Conservation (phyloP, 1,140 invertebrate species). For the Lepidostoma basale region DNA sequence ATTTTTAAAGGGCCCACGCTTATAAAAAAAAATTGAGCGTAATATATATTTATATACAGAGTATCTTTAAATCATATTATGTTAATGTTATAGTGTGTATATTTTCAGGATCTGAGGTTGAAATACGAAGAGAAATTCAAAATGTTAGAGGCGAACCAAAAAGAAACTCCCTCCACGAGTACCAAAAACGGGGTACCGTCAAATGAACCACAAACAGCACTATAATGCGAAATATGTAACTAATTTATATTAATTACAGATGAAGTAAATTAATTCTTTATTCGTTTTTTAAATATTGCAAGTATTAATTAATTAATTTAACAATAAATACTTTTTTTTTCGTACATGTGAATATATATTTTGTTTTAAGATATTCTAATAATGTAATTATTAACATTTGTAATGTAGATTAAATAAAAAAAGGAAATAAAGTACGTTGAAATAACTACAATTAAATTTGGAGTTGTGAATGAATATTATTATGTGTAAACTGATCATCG, state of each 20-base stretch:
- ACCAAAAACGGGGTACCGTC: neutral
- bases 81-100: no score
- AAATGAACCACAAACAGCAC: neutral
- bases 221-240: neutral
- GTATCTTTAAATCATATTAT: no score
- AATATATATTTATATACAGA: no score
- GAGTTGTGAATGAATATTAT: no score
- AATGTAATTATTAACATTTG: no score
- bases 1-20: no score
- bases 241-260: neutral
- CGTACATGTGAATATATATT: neutral
- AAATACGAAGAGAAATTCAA: conserved; percentile 53
- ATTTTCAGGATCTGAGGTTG: conserved; percentile 52
- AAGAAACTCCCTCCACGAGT: neutral
- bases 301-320: neutral
- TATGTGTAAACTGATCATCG: no score
- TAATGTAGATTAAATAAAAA: no score
- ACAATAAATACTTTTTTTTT: neutral
- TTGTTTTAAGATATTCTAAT: neutral
- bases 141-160: conserved; percentile 27
- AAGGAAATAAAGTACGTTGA: no score
- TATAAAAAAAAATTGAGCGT: no score
- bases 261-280: neutral
- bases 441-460: no score
- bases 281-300: neutral